Base-by-base conservation (phyloP, 2,113 vertebrate genomes). In the Chionomys nivalis region DNA sequence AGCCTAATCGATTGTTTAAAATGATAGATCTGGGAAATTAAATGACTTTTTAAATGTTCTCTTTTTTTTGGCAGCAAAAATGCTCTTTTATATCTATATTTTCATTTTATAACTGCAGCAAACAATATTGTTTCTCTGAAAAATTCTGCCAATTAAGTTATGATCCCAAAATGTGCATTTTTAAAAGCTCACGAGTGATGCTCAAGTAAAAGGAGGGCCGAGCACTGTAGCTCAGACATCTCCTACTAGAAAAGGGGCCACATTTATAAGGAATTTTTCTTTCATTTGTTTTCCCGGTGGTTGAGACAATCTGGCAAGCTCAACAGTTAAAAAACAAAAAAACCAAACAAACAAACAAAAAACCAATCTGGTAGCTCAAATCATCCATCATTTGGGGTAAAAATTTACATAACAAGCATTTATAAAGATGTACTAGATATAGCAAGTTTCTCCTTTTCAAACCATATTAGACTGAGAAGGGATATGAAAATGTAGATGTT, bases 1-100 rank as follows among this genome's bases (percentile, higher is more conserved):
- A 94, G 92, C 52, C 78, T 44, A 79, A 96, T 93, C 26, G 88
- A 96, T 83, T 92, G n/a, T 55, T 96, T 94, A 95, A 96, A 97
- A 94, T 61, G 42, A 70, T 91, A 94, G 47, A 66, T 95, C 72
- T 65, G 61, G 90, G 68, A 68, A 87, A 85, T 10, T 11, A 83
- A 96, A 90, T 65, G 42, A 16, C 52, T 90, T 96, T 96, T 94
- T 85, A 96, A 83, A 76, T 65, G n/a, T 31, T 93, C 52, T n/a
- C n/a, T n/a, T 58, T 63, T 77, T 93, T 94, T 91, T 31, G 90
- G 91, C 12, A 58, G 44, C 11, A 85, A 33, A 63, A 61, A 47
- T 55, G 72, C 92, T 91, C 70, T 89, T 93, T 91, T 83, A 42
- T 42, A 75, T 86, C 39, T 81, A 61, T 17, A 63, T n/a, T 58